Evolutionary conservation across 2,888 invertebrate genomes (phyloP), one percentile per base, ranked within the genome.

Genomic region (Argyresthia goedartella): DNA sequence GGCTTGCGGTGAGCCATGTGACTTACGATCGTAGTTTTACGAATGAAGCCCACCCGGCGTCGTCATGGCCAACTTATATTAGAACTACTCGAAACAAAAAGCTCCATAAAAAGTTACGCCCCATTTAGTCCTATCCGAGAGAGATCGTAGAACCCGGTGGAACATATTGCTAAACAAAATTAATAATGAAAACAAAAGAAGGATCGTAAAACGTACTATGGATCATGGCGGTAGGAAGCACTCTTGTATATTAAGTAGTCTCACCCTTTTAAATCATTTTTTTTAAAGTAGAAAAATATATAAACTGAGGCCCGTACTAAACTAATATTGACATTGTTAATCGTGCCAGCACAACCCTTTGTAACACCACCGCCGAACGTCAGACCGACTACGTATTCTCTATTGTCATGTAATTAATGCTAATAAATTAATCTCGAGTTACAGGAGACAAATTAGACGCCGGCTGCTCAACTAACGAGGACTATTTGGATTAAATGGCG

Each of bases 401-500:
- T 77, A 82, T 77, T 81, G 79, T 80, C 78, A 77, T 72, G 71
- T 76, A 81, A 84, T 84, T 82, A 82, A 81, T 82, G 81, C 77
- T 80, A 81, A 84, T 84, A 85, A 84, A 85, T 86, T 84, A 84
- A 85, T 85, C 81, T 82, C 78, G 69, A 74, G 81, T 85, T 76
- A 76, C 79, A 73, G 73, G 75, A 84, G 84, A 86, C 85, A 85
- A 84, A 85, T 86, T 82, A 85, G 82, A 82, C 81, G 73, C 84
- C 81, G 76, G 76, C 80, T 84, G 85, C 79, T 80, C 81, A 73
- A 73, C 82, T 85, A 86, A 86, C 81, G 85, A 85, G 81, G 81
- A 84, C 85, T 81, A 85, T 86, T 86, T 79, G 81, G 80, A 81
- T 84, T 85, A 85, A 86, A 86, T 85, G 82, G 85, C 67, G 84